phyloP scores from a whole-genome alignment of 2,113 vertebrate species.

The Natator depressus region DNA sequence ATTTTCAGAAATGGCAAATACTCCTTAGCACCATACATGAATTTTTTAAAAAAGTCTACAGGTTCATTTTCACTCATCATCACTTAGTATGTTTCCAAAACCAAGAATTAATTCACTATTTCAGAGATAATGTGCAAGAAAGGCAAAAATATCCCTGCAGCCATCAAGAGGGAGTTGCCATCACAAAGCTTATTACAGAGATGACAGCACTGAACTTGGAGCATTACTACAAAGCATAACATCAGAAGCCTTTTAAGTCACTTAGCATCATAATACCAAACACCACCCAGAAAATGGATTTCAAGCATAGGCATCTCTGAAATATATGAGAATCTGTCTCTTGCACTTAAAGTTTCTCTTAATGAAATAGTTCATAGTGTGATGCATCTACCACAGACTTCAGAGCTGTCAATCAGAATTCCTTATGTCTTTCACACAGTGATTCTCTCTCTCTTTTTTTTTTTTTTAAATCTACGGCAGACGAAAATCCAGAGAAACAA shows the following conservation, averaged over 20 bases:
- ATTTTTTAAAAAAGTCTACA: not conserved
- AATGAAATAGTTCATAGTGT: accelerated
- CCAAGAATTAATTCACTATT: not conserved
- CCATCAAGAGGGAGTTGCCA: conserved; percentile 24
- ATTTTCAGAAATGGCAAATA: not conserved
- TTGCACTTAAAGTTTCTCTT: not conserved
- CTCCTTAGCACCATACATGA: not conserved
- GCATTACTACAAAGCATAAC: not conserved
- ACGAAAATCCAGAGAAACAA: not conserved
- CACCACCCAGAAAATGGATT: conserved; percentile 18
- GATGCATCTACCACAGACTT: not conserved
- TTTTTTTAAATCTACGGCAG: not conserved
- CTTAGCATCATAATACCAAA: conserved; percentile 31
- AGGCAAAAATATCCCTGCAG: not conserved
- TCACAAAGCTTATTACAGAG: conserved; percentile 40
- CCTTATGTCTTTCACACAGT: not conserved
- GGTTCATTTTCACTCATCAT: not conserved
- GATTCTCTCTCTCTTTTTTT: not conserved
- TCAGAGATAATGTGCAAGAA: not conserved
- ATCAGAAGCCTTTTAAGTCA: conserved; percentile 38
- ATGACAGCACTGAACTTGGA: conserved; percentile 29
- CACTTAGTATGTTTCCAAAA: not conserved
- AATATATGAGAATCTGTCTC: not conserved
- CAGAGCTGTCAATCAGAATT: not conserved
- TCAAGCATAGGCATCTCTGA: not conserved